Base-by-base conservation (phyloP, 2,888 invertebrate genomes). In the Schizotus pectinicornis region DNA sequence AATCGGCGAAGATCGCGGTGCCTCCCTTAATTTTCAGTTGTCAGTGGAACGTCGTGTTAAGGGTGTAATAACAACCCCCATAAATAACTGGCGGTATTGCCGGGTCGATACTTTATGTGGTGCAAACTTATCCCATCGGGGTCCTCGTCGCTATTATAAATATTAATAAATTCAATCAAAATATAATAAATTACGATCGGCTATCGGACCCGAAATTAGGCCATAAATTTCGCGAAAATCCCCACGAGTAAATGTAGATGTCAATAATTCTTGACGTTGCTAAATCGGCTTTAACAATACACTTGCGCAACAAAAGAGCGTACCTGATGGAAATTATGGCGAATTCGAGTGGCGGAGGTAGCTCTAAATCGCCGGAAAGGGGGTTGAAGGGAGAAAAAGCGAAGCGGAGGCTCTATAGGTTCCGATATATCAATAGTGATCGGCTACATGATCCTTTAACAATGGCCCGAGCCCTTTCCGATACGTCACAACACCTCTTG, bases 401-500 rank as follows among this genome's bases (percentile, higher is more conserved):
- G 3, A 59, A 39, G 54, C 35, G 36, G 55, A 58, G 11, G 46
- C 43, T 55, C 34, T 9, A 71, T 69, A 63, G 67, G 68, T 64
- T 72, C 73, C 74, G 70, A 72, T 73, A 71, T 67, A 73, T 74
- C 74, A 73, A 74, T 73, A 70, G 64, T 60, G 70, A 74, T 73
- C 69, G 70, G 73, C 66, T 63, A 63, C 65, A 67, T 69, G 66
- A 73, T 72, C 73, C 74, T 64, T 46, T 63, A 59, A 75, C 71
- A 74, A 75, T 73, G 59, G 61, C 45, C 41, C 51, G 50, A 60
- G 65, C 69, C 75, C 75, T 70, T 73, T 68, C 56, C 61, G 62
- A 63, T 68, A 75, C 74, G 72, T 76, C 77, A 75, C 69, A 76
- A 77, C 77, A 77, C 76, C 77, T 77, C 77, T 76, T 72, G 66